Evolutionary conservation across 2,888 invertebrate genomes (phyloP).

Genomic region (Perizoma flavofasciatum): DNA sequence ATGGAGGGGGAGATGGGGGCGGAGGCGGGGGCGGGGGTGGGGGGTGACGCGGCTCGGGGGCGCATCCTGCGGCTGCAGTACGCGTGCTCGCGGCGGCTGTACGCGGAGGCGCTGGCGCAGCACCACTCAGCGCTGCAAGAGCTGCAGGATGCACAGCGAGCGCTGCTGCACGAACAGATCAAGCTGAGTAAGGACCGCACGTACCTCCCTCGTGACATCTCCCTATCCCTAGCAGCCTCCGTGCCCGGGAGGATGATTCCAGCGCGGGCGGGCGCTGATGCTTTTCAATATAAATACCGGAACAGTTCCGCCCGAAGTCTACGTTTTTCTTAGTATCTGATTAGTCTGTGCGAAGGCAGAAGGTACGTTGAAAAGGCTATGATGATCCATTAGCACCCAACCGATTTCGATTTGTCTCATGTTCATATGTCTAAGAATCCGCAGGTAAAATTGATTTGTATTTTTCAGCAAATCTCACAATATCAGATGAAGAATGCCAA

Average conservation of each 20-base stretch:
- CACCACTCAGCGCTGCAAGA: slow-evolving; percentile 80
- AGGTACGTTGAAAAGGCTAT: too few species aligned
- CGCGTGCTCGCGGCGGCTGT: slow-evolving; percentile 72
- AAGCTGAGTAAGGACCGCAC: slow-evolving; percentile 72
- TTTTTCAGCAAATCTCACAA: slow-evolving; percentile 67
- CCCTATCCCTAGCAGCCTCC: too few species aligned
- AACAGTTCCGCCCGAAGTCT: background rate
- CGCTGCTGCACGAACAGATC: slow-evolving; percentile 82
- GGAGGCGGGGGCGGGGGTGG: slow-evolving; percentile 43
- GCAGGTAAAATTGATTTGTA: too few species aligned
- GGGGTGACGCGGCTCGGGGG: slow-evolving; percentile 67
- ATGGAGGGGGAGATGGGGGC: slow-evolving; percentile 57
- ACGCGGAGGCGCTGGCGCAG: slow-evolving; percentile 74
- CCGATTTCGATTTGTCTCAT: too few species aligned
- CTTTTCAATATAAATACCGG: too few species aligned
- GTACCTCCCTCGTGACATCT: too few species aligned
- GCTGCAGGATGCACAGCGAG: slow-evolving; percentile 79
- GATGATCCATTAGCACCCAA: too few species aligned
- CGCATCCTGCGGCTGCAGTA: slow-evolving; percentile 81
- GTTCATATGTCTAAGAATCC: too few species aligned
- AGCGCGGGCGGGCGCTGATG: too few species aligned
- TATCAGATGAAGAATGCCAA: slow-evolving; percentile 78
- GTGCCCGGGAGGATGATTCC: too few species aligned
- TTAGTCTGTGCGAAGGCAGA: too few species aligned
- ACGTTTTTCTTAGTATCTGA: too few species aligned